A percentile compares a stretch with the other conserved stretches of the same genome.
Conservation (phyloP, 2,113 vertebrate species). For the Neofelis nebulosa region DNA sequence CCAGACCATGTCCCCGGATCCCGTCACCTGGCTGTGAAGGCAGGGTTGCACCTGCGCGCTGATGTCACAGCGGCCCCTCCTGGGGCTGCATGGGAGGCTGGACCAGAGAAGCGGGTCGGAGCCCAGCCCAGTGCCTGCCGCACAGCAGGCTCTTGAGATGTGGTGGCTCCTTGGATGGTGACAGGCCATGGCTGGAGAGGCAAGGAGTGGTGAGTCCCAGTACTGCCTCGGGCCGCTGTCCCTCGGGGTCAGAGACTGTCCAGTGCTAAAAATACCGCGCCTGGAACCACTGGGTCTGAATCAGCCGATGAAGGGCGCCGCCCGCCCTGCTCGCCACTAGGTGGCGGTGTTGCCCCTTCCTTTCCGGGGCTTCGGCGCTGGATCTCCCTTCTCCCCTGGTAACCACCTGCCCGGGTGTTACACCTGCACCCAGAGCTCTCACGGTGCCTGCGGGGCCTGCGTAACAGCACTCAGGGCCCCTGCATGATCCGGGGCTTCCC, state of each 20-base stretch:
- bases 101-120: neutral
- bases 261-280: neutral
- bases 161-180: neutral
- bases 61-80: too few relatives aligned
- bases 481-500: too few relatives aligned
- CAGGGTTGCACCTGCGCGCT: neutral
- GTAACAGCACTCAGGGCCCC: neutral
- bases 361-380: neutral
- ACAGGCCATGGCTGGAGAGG: neutral
- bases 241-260: neutral
- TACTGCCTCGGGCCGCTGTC: neutral
- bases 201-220: neutral
- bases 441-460: too few relatives aligned
- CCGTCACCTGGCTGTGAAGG: neutral
- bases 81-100: neutral
- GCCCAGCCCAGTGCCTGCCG: rapidly evolving
- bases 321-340: neutral
- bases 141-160: too few relatives aligned
- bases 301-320: rapidly evolving
- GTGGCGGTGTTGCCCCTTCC: neutral
- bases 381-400: neutral
- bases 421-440: neutral
- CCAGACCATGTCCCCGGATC: neutral
- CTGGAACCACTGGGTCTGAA: neutral
- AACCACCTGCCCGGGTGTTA: rapidly evolving